A percentile compares a stretch with the other conserved stretches of the same genome.
phyloP scores from a whole-genome alignment of 2,888 invertebrate genomes.

The Sarcophaga subvicina region DNA sequence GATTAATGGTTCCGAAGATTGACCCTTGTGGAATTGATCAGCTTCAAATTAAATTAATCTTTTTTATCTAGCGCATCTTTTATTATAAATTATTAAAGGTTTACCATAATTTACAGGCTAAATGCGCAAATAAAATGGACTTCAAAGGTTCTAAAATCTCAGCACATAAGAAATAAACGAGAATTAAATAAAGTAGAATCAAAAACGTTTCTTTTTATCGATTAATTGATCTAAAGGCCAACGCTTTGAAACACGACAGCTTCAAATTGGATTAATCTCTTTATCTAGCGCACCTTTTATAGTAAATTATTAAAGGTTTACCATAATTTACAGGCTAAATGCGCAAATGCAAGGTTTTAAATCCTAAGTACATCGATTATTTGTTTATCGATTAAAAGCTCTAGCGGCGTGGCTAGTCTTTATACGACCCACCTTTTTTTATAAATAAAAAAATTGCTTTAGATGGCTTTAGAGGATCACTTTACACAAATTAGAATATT shows the following conservation, averaged over 20 bases:
- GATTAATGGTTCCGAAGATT: constrained; percentile 28
- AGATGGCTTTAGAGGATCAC: not conserved
- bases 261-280: constrained; percentile 21
- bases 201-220: not conserved
- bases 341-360: constrained; percentile 19
- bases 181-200: not conserved
- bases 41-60: constrained; percentile 9
- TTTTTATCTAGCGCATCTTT: constrained; percentile 67
- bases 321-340: constrained; percentile 61
- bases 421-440: constrained; percentile 68
- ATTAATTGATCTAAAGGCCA: constrained; percentile 36
- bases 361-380: not conserved
- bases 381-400: constrained; percentile 37
- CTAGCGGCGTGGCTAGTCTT: constrained; percentile 29
- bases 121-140: constrained; percentile 29
- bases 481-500: not conserved
- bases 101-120: constrained; percentile 64
- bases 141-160: not conserved
- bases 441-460: constrained; percentile 47
- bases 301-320: constrained; percentile 62
- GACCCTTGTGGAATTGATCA: not conserved
- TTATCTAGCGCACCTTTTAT: constrained; percentile 69
- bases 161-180: not conserved
- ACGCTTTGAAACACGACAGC: not conserved
- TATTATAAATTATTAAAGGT: constrained; percentile 67